Evolutionary conservation across 2,888 invertebrate species (phyloP), one percentile per base, ranked within the genome.

Genomic region (Dasysyrphus tricinctus): DNA sequence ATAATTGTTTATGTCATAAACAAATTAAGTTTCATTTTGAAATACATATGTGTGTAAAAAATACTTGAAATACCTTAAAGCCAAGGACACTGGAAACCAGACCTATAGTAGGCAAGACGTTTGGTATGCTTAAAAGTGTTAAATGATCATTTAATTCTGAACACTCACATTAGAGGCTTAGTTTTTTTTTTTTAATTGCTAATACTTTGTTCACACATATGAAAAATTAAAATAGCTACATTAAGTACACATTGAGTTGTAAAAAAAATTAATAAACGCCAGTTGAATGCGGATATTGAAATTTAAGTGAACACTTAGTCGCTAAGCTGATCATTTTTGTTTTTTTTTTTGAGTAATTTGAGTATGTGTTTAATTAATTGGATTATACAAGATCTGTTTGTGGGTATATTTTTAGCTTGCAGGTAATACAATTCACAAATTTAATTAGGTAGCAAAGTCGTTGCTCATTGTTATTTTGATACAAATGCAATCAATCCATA

Each of bases 231-330:
- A 57, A 63, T 69, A 0, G 32, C 54, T 14, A 54, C 54, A 54
- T 24, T 32, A 54, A 54, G 70, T 70, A 65, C 65, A 78, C 54
- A 32, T 61, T 39, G 32, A 69, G 67, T 61, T 78, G 74, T 82
- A 67, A 74, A 42, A 72, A 73, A 59, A 77, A 70, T 78, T 37
- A 63, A 74, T 72, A 61, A 67, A 70, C 39, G 34, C 61, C 47
- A 56, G 47, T 70, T 67, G 83, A 79, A 79, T 79, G 83, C 83
- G 83, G 83, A 79, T 83, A 75, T 79, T 83, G 79, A 74, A 65
- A 74, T 79, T 54, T 32, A 74, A 83, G 67, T 74, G 59, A 69
- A 74, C 61, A 74, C 67, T 75, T 61, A 67, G 73, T 37, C 67
- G 57, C 59, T 73, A 49, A 69, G 47, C 70, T 75, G 61, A 59